Percentiles rank a stretch among this genome's conserved stretches.
Conservation (phyloP, 1,140 invertebrate genomes). For the Paralvinella palmiformis region DNA sequence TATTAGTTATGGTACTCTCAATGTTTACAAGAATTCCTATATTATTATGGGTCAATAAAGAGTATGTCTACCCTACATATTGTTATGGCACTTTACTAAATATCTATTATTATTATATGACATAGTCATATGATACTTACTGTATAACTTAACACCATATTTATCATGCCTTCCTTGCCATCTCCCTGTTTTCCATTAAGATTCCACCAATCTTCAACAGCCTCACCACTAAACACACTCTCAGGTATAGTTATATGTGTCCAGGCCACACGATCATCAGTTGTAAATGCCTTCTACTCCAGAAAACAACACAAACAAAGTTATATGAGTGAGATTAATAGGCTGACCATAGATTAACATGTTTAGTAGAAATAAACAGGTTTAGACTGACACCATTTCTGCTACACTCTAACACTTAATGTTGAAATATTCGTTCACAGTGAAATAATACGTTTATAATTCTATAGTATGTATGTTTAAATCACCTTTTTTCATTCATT, state of each 20-base stretch:
- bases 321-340: not conserved
- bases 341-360: not conserved
- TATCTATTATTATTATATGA: not conserved
- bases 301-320: not conserved
- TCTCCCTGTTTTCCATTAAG: constrained; percentile 89
- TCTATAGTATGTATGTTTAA: not conserved
- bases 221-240: constrained; percentile 75
- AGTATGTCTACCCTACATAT: too few species aligned
- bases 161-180: constrained; percentile 76
- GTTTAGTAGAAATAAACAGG: not conserved
- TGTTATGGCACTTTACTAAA: not conserved
- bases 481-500: too few species aligned
- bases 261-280: constrained; percentile 93
- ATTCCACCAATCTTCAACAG: constrained; percentile 88
- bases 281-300: constrained; percentile 75
- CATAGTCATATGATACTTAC: constrained; percentile 56
- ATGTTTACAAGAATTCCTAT: too few species aligned
- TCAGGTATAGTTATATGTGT: constrained; percentile 72
- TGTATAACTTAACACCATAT: constrained; percentile 56
- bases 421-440: not conserved
- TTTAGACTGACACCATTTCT: not conserved
- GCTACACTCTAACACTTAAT: not conserved
- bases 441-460: not conserved
- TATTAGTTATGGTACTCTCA: too few species aligned
- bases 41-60: too few species aligned